Evolutionary conservation across 2,113 vertebrate genomes (phyloP).

Genomic region (Brachyhypopomus occidentalis): DNA sequence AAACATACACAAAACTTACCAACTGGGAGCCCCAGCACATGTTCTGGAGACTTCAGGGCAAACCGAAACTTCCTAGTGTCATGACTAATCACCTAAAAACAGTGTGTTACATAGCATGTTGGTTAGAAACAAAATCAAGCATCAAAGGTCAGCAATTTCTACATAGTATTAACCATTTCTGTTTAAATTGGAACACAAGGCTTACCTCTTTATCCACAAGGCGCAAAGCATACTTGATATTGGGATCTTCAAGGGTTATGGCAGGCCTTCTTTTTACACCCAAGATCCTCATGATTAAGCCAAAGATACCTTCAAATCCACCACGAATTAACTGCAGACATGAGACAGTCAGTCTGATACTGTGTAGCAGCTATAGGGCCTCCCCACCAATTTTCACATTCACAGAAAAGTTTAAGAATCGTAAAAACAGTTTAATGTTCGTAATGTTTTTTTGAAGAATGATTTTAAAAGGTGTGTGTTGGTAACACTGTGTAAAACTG

Average conservation of each 20-base stretch:
- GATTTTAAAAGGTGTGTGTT: no score
- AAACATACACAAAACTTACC: slow-evolving; percentile 72
- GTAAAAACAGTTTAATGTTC: no score
- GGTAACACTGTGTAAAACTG: no score
- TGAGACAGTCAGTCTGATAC: slow-evolving; percentile 40
- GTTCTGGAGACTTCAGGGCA: slow-evolving; percentile 81
- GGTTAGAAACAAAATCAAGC: neutral
- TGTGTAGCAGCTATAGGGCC: slow-evolving; percentile 14
- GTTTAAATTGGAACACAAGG: neutral
- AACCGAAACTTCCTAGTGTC: slow-evolving; percentile 95
- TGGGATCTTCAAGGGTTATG: slow-evolving; percentile 77
- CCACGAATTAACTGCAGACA: slow-evolving; percentile 66
- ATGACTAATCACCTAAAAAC: slow-evolving; percentile 83
- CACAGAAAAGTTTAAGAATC: neutral
- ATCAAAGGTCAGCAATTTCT: neutral
- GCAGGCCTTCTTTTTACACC: slow-evolving; percentile 65
- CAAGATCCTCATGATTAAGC: slow-evolving; percentile 69
- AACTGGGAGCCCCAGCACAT: slow-evolving; percentile 89
- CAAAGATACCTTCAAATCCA: slow-evolving; percentile 63
- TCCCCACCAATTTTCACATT: slow-evolving; percentile 10
- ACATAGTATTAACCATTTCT: neutral
- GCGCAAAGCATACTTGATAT: slow-evolving; percentile 72
- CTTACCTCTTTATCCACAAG: slow-evolving; percentile 78
- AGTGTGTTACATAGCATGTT: neutral
- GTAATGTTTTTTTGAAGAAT: no score